A percentile compares a stretch with the other conserved stretches of the same genome.
phyloP scores from a whole-genome alignment of 2,797 vertebrate genomes.

The Pelochelys cantorii region DNA sequence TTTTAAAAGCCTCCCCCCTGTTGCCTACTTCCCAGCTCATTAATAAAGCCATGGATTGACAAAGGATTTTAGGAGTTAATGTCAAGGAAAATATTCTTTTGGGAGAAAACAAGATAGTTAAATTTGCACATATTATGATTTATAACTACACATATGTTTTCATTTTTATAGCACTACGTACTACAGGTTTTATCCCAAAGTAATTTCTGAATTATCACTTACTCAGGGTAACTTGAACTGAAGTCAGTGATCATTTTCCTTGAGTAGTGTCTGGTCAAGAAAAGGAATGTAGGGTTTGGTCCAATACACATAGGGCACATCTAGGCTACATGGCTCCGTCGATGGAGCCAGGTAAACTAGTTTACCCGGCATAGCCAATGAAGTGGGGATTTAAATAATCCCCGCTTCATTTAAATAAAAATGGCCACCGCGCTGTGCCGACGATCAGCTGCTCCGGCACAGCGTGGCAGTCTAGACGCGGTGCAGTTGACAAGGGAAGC shows the following conservation, averaged over 20 bases:
- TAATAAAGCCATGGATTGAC: not conserved
- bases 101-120: not conserved
- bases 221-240: not conserved
- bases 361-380: too few relatives aligned
- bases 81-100: not conserved
- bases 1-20: not conserved
- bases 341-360: too few relatives aligned
- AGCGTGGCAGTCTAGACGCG: too few relatives aligned
- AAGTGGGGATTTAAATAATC: too few relatives aligned
- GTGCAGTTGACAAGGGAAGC: too few relatives aligned
- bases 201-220: not conserved
- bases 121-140: not conserved
- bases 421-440: too few relatives aligned
- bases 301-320: not conserved
- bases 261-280: not conserved
- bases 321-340: too few relatives aligned
- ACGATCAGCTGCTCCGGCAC: too few relatives aligned
- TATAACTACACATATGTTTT: slow-evolving; percentile 10
- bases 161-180: not conserved
- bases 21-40: not conserved
- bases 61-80: slow-evolving; percentile 2
- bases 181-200: not conserved
- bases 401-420: too few relatives aligned
- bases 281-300: not conserved
- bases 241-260: not conserved